Conservation (phyloP, 1,140 invertebrate genomes). For the Drosophila pruinosa region DNA sequence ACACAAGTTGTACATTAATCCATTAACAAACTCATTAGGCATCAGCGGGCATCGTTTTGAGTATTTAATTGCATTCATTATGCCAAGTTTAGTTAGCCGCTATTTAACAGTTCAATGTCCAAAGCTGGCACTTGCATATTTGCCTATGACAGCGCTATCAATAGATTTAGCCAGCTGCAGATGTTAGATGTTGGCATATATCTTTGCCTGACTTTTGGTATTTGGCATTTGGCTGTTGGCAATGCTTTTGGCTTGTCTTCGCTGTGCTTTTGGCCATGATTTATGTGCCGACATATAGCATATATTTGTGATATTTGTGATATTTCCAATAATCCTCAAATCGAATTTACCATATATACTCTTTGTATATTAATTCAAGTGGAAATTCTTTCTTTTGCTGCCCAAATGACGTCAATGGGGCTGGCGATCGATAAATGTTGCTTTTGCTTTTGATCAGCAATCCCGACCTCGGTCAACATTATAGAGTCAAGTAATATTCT, state of each 20-base stretch:
- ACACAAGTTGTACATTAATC: neutral
- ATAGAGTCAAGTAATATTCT: neutral
- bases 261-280: conserved; percentile 8
- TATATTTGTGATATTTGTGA: neutral
- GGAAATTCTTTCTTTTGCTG: neutral
- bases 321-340: neutral
- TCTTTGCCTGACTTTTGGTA: conserved; percentile 36
- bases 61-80: neutral
- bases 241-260: conserved; percentile 1
- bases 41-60: neutral
- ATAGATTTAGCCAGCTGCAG: conserved; percentile 7
- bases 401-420: conserved; percentile 25
- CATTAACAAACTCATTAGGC: neutral
- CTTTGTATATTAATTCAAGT: neutral
- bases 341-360: neutral
- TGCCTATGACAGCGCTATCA: conserved; percentile 21
- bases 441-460: neutral
- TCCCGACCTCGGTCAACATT: conserved; percentile 58
- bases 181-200: neutral
- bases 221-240: conserved; percentile 40
- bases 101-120: conserved; percentile 8
- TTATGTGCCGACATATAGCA: conserved; percentile 8
- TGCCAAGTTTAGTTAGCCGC: neutral
- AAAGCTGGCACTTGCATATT: conserved; percentile 8
- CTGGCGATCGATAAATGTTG: neutral